phyloP scores from a whole-genome alignment of 2,888 invertebrate genomes.

The Pterostichus niger region DNA sequence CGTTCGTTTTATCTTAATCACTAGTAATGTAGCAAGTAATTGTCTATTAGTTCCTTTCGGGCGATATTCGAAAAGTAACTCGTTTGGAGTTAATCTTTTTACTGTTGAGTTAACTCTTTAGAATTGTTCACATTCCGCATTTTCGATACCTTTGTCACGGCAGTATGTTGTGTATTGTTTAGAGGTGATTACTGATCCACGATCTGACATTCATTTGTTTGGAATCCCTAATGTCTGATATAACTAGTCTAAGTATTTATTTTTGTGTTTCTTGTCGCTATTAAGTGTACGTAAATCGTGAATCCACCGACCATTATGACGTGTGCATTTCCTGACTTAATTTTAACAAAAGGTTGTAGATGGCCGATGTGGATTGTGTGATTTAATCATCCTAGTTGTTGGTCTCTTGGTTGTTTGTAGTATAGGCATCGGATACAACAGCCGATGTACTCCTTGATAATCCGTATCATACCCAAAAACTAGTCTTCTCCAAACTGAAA shows the following conservation, averaged over 20 bases:
- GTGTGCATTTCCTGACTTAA: conserved; percentile 71
- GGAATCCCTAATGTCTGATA: conserved; percentile 70
- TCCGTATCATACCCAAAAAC: conserved; percentile 74
- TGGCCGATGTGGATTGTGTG: conserved; percentile 76
- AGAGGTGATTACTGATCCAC: conserved; percentile 74
- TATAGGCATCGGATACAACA: too few species aligned
- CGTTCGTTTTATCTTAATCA: conserved; percentile 70
- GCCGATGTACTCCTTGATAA: conserved; percentile 74
- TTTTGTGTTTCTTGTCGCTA: conserved; percentile 71
- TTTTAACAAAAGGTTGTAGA: conserved; percentile 74
- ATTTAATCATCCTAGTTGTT: conserved; percentile 73
- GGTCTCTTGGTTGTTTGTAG: conserved; percentile 71
- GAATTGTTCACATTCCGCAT: conserved; percentile 73
- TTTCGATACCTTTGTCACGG: conserved; percentile 69
- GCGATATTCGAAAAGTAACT: too few species aligned
- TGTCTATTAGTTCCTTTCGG: too few species aligned
- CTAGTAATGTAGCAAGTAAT: conserved; percentile 70
- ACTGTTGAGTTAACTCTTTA: conserved; percentile 71
- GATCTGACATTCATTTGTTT: conserved; percentile 72
- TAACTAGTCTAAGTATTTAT: conserved; percentile 70
- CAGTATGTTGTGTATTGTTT: conserved; percentile 72
- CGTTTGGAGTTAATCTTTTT: too few species aligned
- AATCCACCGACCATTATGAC: conserved; percentile 74
- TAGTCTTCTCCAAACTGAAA: conserved; percentile 71
- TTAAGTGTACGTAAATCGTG: conserved; percentile 73